Evolutionary conservation across 2,888 invertebrate species (phyloP), one percentile per base, ranked within the genome.

Genomic region (Volucella bombylans): DNA sequence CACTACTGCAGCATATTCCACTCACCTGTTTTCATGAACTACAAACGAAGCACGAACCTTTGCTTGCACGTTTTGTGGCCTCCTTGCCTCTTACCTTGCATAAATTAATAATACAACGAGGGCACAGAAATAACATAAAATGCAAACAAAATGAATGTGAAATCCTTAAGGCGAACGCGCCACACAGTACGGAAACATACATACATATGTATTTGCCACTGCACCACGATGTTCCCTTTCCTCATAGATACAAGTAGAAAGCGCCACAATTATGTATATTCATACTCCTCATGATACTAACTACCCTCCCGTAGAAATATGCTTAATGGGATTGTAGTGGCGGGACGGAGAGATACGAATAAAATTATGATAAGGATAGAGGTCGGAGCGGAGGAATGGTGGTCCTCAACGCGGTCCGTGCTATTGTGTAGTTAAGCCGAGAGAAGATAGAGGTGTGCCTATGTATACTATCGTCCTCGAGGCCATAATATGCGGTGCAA

Each of bases 1-100:
- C 79, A 79, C 61, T 23, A 79, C 79, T 79, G 79, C 79, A 72
- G 79, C 59, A 72, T 31, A 31, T 52, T 79, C 54, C 57, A 50
- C 78, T 78, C 62, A 71, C 72, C 79, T 65, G 65, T 71, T 71
- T 78, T 78, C 71, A 71, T 77, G 77, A 69, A 68, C 77, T 69
- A 62, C 77, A 77, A 62, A 68, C 31, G 6, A 31, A 31, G 31
- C 31, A 31, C 31, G 31, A 31, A 31, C 31, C 6, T 31, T 31
- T 31, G 6, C 31, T 31, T 62, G 54, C 43, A 50, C 45, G 50
- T 55, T 62, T 31, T 45, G 8, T 39, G 31, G n/a, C 39, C 39
- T 4, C 65, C 14, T 15, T 38, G n/a, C 62, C 43, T 57, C 14
- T 15, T 38, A 15, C 62, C 43, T 57, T 9, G 38, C 61, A 72